Evolutionary conservation across 2,888 invertebrate species (phyloP), one percentile per base, ranked within the genome.

Genomic region (Cancer borealis): DNA sequence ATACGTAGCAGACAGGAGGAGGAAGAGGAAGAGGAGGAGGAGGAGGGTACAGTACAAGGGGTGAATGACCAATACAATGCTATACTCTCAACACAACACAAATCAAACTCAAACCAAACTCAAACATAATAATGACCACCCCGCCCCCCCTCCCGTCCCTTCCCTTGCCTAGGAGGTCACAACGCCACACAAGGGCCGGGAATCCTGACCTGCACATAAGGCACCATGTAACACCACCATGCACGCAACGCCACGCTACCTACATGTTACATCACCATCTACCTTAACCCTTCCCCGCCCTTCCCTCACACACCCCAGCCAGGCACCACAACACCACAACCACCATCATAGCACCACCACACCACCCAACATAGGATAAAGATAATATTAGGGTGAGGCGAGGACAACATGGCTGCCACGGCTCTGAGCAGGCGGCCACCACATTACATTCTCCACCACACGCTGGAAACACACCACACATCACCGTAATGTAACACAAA

Each of bases 371-470:
- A 39, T 10, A 30, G 84, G 8, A 84, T 10, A 10, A 39, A 39
- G 39, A 84, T 39, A 10, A 84, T 84, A 39, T 84, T 30, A 12
- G 39, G 84, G 84, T 84, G 46, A 92, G 66, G 92, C 90, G 90
- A 94, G 91, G 92, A 54, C 47, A 94, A 94, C 94, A 94, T 94
- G 94, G 94, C 94, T 91, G 94, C 91, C 94, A 91, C 87, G 91
- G 8, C 92, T 89, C 88, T 92, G 88, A 84, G 49, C 45, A 21
- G 47, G 39, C 79, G 39, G 54, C 26, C 26, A 91, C 45, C 46
- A n/a, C 46, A 88, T 88, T 30, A 49, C 46, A 46, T n/a, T n/a
- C 88, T 26, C 3, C 60, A 60, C 17, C 21, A 60, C 60, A 21
- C 60, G 21, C 60, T 73, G n/a, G 26, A 8, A 21, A 10, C 73